phyloP scores from a whole-genome alignment of 1,140 invertebrate species.

The Patella vulgata region DNA sequence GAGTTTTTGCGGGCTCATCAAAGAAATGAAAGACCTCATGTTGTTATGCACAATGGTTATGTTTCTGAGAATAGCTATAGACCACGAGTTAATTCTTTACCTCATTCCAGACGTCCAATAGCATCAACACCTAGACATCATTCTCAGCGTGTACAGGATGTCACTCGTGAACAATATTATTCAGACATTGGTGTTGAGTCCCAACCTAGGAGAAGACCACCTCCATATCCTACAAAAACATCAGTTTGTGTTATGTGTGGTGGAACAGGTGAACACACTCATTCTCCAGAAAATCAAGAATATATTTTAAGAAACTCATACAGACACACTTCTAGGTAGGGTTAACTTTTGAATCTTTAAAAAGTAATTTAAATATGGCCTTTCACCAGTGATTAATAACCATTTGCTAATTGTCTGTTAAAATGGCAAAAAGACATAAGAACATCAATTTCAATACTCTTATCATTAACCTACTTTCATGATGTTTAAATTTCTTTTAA shows the following conservation, averaged over 20 bases:
- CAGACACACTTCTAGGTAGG: background rate
- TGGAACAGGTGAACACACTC: conserved; percentile 39
- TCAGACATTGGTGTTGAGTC: conserved; percentile 7
- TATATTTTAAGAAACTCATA: too few relatives aligned
- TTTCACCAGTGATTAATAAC: too few relatives aligned
- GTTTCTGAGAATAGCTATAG: conserved; percentile 11
- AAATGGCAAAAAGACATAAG: too few relatives aligned
- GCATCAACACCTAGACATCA: conserved; percentile 4
- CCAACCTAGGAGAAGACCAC: background rate
- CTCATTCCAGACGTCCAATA: background rate
- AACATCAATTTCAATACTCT: too few relatives aligned
- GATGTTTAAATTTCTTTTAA: too few relatives aligned
- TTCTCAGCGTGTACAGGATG: conserved; percentile 19
- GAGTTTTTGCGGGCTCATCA: conserved; percentile 19
- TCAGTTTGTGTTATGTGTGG: conserved; percentile 49
- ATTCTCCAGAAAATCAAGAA: conserved; percentile 37
- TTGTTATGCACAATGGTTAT: background rate
- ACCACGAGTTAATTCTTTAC: conserved; percentile 10
- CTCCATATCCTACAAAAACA: conserved; percentile 3
- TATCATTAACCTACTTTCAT: too few relatives aligned
- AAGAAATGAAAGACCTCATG: background rate
- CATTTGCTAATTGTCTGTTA: too few relatives aligned
- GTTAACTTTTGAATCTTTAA: too few relatives aligned
- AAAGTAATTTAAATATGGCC: too few relatives aligned
- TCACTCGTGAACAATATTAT: conserved; percentile 17